Base-by-base conservation (phyloP, 2,113 vertebrate genomes). In the Neodon shergylaensis region DNA sequence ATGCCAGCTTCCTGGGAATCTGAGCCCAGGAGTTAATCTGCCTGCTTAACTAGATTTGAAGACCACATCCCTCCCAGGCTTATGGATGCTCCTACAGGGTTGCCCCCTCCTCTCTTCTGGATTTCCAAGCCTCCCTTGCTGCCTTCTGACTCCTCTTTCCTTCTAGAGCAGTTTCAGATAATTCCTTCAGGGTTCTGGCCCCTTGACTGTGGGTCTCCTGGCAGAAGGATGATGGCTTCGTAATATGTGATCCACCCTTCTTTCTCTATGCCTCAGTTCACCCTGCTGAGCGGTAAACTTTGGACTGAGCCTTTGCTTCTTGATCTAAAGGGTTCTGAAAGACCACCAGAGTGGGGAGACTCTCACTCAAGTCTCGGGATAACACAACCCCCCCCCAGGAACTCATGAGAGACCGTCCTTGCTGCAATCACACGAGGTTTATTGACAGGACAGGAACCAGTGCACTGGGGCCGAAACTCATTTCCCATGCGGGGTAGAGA, bases 31-130 rank as follows among this genome's bases (percentile, higher is more conserved):
- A 52, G 28, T 58, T 63, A 16, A 4, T 70, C 13, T 22, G 68
- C 63, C 44, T 83, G 44, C 68, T 1, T 81, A 78, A 36, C 54
- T 76, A 16, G 2, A 7, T 36, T 84, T 39, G 52, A 31, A 73
- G 19, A 0, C 49, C 36, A 3, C 11, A 31, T 7, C 26, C 19
- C 19, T 76, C 33, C 33, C 24, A 54, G 42, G 74, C 33, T 73
- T 49, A 1, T 58, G 12, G 88, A 28, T 89, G 24, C 47, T 65
- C 85, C 73, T 8, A 58, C 79, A 58, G 78, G 3, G 19, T 44
- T 44, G 19, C 98, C 98, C 98, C 31, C 96, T 98, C 33, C 36
- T 11, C 33, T 81, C 52, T 54, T 95, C 97, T 92, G 97, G 77
- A 19, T 65, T 63, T 3, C 39, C 26, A 21, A 2, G 31, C 58